Base-by-base conservation (phyloP, 1,140 invertebrate genomes). In the Drosophila repleta region DNA sequence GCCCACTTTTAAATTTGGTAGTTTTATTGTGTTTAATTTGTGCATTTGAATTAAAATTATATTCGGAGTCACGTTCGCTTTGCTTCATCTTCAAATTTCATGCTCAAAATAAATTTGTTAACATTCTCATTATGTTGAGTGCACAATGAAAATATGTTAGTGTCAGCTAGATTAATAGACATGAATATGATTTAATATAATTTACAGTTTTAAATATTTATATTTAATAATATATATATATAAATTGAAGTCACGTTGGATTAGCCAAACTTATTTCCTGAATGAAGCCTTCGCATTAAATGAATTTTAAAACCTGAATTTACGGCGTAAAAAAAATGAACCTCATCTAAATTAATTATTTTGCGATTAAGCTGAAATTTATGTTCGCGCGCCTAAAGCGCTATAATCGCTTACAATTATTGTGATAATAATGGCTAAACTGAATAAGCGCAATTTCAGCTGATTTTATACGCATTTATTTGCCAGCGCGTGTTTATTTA, bases 351-450 rank as follows among this genome's bases (percentile, higher is more conserved):
- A 67, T 73, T 58, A 73, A 73, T 76, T 73, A 73, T 63, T 52
- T 43, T n/a, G 51, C 32, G 52, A 51, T 73, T 76, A 76, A 63
- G 32, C 37, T 61, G 39, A 24, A 67, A 76, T 76, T 76, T 67
- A 76, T 76, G 51, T 57, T 57, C 43, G 71, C 26, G 55, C 37
- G 43, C 29, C 49, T 55, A 55, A 64, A 60, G 55, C 43, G 39
- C 24, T 43, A 67, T 72, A 73, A 58, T 48, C 24, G 39, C 46
- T 11, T 32, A 21, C 39, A 60, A 70, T 60, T 70, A 65, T 72
- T 65, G 32, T 58, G 21, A 63, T 58, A 52, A 61, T 35, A 13
- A 17, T 45, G 21, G 37, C 35, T 55, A 35, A 48, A 29, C 39
- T 37, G 39, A 32, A 20, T 26, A 13, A 43, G 11, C 20, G 46